Evolutionary conservation across 2,888 invertebrate species (phyloP), one percentile per base, ranked within the genome.

Genomic region (Branchinecta sandiegonensis): DNA sequence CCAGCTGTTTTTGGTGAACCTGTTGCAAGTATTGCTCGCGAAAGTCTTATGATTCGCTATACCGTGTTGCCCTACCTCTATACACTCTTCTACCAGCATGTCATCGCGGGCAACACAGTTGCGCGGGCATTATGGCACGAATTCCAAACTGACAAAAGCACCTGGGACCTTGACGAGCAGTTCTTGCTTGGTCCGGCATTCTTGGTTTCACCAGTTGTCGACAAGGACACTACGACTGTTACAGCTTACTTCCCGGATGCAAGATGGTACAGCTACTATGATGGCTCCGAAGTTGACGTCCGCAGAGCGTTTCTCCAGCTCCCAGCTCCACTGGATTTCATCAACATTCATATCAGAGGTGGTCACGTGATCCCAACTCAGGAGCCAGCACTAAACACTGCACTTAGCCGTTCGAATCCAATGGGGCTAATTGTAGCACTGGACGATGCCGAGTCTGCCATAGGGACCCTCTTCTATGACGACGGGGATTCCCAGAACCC

Each of bases 61-160:
- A 73, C 74, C 13, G 74, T 80, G 13, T 73, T 80, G 17, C 79
- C 80, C 1, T 79, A 78, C 71, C 76, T 81, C n/a, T 81, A 81
- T 75, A 78, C 80, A 1, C 75, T 77, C 8, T 74, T 80, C 72
- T 76, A 77, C 71, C 46, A 66, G 9, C 66, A 48, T 8, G 48
- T 69, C 71, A 72, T 71, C 13, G 70, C 73, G 48, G 79, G 79
- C 6, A 72, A 72, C 56, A 76, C 77, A 6, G 78, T 79, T 11
- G 74, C 75, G 11, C 72, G 78, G 23, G 75, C 79, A 0, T 72
- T 79, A 14, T 71, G 77, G 65, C 76, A 76, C 69, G 77, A 78
- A 69, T 56, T 56, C 23, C 63, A 8, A 56, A 56, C 63, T 56
- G 63, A 56, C 8, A 56, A 8, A 56, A 56, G 2, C 23, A 23